A percentile compares a stretch with the other conserved stretches of the same genome.
phyloP scores from a whole-genome alignment of 2,888 invertebrate species.

The Tipula helvola region DNA sequence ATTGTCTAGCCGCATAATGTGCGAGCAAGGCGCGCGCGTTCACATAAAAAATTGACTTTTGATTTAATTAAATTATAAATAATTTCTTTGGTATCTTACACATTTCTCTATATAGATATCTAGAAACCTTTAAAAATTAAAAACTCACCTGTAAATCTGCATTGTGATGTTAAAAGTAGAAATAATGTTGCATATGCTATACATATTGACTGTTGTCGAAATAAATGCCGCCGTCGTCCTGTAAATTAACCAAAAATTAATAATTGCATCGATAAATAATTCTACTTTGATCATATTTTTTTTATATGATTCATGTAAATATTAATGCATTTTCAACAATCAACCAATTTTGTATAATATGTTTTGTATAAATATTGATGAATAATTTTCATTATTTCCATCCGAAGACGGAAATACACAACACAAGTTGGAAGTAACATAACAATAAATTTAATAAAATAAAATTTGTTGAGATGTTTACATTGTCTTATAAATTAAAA shows the following conservation, averaged over 20 bases:
- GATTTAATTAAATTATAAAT: neutral
- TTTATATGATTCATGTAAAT: neutral
- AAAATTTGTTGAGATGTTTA: neutral
- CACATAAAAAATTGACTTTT: neutral
- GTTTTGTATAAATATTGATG: neutral
- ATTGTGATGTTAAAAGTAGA: neutral
- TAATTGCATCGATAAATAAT: neutral
- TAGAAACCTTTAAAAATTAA: too few species aligned
- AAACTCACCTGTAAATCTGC: conserved; percentile 6
- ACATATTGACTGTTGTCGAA: neutral
- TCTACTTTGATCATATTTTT: neutral
- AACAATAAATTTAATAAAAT: neutral
- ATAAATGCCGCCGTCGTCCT: neutral
- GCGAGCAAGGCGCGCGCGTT: neutral
- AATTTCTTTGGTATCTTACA: neutral
- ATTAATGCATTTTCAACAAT: neutral
- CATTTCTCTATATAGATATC: too few species aligned
- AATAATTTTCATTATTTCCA: neutral
- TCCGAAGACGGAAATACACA: neutral
- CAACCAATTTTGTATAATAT: neutral
- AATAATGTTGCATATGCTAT: neutral
- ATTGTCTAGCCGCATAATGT: neutral
- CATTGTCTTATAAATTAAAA: neutral
- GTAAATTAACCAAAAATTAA: neutral
- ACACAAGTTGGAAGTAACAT: neutral